Conservation (phyloP, 2,113 vertebrate species). For the Fregetta grallaria region DNA sequence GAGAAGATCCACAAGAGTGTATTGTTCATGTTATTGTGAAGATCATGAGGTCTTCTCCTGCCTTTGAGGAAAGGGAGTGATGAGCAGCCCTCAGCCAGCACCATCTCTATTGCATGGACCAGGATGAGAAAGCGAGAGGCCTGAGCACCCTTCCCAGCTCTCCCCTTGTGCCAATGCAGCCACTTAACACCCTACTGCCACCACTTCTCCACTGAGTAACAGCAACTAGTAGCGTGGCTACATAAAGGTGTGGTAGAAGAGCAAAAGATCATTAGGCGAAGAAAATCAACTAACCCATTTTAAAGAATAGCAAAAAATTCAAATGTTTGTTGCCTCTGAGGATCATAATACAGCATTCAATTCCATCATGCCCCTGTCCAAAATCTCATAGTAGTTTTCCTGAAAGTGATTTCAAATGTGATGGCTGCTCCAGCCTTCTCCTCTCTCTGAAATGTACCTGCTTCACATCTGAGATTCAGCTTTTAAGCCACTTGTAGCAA, state of each 20-base stretch:
- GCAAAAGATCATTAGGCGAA: not conserved
- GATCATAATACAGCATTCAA: not conserved
- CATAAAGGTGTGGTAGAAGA: not conserved
- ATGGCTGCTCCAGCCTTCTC: not conserved
- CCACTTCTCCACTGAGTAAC: not conserved
- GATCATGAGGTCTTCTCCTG: not conserved
- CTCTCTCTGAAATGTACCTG: slow-evolving; percentile 15
- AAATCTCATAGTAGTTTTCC: not conserved
- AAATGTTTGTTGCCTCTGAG: not conserved
- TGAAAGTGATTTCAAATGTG: not conserved
- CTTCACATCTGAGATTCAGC: not conserved
- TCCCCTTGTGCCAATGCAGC: not conserved
- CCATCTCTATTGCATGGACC: not conserved
- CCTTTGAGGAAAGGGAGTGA: not conserved
- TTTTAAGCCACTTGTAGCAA: slow-evolving; percentile 41
- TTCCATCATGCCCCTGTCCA: not conserved
- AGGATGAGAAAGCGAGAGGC: not conserved
- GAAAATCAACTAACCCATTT: not conserved
- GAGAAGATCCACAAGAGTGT: not conserved
- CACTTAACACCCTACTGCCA: not conserved
- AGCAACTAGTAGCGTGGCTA: not conserved
- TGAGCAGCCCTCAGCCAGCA: not conserved
- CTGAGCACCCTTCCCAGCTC: not conserved
- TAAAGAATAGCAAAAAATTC: not conserved
- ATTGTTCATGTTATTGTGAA: not conserved